Percentiles rank a stretch among this genome's conserved stretches.
Evolutionary conservation across 2,113 vertebrate species (phyloP).

Genomic region (Pomatostomus ruficeps): DNA sequence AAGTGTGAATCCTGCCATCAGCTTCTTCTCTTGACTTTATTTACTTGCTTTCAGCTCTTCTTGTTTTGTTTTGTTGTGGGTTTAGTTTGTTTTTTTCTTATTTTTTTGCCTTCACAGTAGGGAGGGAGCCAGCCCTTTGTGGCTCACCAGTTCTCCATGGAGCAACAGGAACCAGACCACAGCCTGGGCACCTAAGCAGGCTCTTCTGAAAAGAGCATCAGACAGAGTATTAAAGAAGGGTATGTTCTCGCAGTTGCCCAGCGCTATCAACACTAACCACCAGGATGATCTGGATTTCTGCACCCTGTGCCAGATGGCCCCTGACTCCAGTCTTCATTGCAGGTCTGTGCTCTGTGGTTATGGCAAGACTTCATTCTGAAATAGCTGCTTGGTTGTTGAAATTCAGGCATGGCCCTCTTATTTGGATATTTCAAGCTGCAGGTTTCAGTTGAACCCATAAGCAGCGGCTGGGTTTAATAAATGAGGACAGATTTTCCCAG

Average conservation of each 20-base stretch:
- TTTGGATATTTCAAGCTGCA: constrained; percentile 3
- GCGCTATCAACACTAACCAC: neutral
- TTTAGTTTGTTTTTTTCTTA: neutral
- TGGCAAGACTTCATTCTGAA: constrained; percentile 9
- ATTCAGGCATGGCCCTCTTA: neutral
- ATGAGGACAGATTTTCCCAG: neutral
- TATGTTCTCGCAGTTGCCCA: neutral
- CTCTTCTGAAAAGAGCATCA: constrained; percentile 38
- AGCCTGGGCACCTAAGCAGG: neutral
- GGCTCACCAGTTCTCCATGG: neutral
- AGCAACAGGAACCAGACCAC: neutral
- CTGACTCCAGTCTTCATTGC: neutral
- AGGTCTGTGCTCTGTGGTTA: constrained; percentile 35
- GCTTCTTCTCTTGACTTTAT: neutral
- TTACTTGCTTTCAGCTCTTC: neutral
- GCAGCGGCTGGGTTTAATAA: neutral
- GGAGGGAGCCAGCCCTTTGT: neutral
- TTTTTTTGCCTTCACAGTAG: neutral
- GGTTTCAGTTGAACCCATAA: neutral
- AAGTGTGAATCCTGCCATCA: neutral
- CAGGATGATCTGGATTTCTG: neutral
- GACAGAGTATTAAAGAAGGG: neutral
- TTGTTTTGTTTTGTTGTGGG: neutral
- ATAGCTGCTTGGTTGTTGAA: constrained; percentile 7
- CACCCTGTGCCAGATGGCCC: neutral